These are phyloP conservation scores for Xanthorhoe designata DNA, from an alignment of 2,888 invertebrate species.

Conservation along the genomic window DNA sequence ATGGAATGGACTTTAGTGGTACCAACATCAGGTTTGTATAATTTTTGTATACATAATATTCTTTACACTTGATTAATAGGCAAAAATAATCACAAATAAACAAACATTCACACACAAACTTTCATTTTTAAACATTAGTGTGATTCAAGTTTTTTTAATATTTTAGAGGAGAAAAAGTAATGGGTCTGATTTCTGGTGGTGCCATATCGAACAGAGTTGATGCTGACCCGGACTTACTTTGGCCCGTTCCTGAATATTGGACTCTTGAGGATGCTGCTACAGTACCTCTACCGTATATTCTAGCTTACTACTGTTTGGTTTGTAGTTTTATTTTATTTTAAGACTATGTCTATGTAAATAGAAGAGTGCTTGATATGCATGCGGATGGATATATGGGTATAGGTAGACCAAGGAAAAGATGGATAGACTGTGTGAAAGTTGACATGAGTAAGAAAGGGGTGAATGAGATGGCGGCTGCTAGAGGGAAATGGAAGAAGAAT, in stretches of 20 bases:
- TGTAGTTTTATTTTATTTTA: conserved; percentile 17
- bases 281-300: conserved; percentile 86
- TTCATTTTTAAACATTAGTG: too few species aligned
- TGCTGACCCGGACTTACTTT: conserved; percentile 78
- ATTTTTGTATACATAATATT: background rate
- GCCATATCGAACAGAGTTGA: conserved; percentile 84
- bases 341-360: background rate
- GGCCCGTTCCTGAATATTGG: conserved; percentile 89
- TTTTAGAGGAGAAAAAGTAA: conserved; percentile 80
- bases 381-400: too few species aligned
- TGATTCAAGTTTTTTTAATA: background rate
- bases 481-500: too few species aligned
- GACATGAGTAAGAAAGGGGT: background rate
- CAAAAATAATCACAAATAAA: too few species aligned
- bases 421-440: too few species aligned
- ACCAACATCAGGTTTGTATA: conserved; percentile 48
- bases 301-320: conserved; percentile 58
- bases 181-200: conserved; percentile 85
- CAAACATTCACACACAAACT: too few species aligned
- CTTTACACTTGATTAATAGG: too few species aligned
- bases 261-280: conserved; percentile 89
- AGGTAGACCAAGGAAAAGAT: too few species aligned
- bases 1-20: conserved; percentile 61
- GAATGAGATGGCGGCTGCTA: too few species aligned
- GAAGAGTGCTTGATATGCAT: too few species aligned